Conservation (phyloP, 2,888 invertebrate species). For the Aleiodes leptofemur region DNA sequence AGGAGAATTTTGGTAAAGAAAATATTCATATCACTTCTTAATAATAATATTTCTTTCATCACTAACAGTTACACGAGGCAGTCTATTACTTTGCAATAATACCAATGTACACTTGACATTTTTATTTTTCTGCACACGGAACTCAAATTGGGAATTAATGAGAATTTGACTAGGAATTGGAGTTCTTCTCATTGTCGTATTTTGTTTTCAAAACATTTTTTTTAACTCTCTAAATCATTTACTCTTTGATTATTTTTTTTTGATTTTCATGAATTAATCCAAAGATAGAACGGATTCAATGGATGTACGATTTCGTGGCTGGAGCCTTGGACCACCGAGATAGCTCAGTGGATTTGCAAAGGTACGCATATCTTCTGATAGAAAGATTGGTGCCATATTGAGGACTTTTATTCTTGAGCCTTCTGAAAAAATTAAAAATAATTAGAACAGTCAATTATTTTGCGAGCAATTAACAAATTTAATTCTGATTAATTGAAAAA, state of each 20-base stretch:
- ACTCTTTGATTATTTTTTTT: constrained; percentile 34
- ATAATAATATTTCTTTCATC: constrained; percentile 19
- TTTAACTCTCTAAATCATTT: constrained; percentile 20
- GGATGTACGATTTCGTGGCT: constrained; percentile 78
- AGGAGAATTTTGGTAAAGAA: constrained; percentile 10
- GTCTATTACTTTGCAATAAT: constrained; percentile 40
- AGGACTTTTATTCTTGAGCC: constrained; percentile 55
- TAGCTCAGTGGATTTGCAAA: constrained; percentile 84
- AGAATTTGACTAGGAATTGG: constrained; percentile 52
- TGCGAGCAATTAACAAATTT: no score
- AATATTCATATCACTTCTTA: constrained; percentile 27
- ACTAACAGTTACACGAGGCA: constrained; percentile 37
- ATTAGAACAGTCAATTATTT: no score
- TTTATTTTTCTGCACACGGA: constrained; percentile 4
- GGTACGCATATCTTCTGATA: constrained; percentile 77
- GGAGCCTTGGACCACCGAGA: constrained; percentile 80
- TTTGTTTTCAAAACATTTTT: background rate
- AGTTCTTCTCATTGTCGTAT: constrained; percentile 36
- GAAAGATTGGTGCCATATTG: constrained; percentile 75
- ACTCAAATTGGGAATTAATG: constrained; percentile 43
- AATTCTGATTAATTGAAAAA: background rate
- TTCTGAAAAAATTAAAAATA: constrained; percentile 56
- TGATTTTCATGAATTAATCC: constrained; percentile 75
- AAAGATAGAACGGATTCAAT: constrained; percentile 83
- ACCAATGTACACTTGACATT: constrained; percentile 28